Evolutionary conservation across 2,888 invertebrate genomes (phyloP).

Genomic region (Acholoe squamosa): DNA sequence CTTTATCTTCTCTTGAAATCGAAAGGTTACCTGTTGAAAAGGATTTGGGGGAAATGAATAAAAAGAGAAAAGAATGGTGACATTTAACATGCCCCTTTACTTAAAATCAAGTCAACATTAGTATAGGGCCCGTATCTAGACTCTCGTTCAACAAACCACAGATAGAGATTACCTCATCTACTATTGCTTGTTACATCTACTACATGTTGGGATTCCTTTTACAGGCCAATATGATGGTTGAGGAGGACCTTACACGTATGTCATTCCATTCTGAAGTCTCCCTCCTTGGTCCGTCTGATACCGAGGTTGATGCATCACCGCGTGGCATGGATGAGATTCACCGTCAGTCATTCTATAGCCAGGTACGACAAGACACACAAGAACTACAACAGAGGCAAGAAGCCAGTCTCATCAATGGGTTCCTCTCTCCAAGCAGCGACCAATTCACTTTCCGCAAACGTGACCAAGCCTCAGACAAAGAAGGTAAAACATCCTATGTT

Average conservation of each 20-base stretch:
- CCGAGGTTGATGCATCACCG: neutral
- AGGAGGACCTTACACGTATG: constrained; percentile 36
- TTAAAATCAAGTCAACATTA: too few species aligned
- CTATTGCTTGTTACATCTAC: neutral
- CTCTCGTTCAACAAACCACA: too few species aligned
- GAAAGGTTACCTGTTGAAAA: too few species aligned
- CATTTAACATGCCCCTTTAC: too few species aligned
- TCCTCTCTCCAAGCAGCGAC: neutral
- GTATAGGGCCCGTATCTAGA: too few species aligned
- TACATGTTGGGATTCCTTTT: neutral
- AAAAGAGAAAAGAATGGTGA: too few species aligned
- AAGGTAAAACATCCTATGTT: neutral
- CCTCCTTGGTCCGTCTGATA: neutral
- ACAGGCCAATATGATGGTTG: constrained; percentile 39
- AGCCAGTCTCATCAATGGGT: neutral
- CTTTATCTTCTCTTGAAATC: too few species aligned
- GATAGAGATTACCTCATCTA: neutral
- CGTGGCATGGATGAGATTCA: constrained; percentile 13
- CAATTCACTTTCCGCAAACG: constrained; percentile 29
- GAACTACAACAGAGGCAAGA: neutral
- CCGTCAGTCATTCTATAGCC: neutral
- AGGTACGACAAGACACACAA: too few species aligned
- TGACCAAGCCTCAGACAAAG: neutral
- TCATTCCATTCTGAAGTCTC: constrained; percentile 47
- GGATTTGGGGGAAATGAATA: too few species aligned